A percentile compares a stretch with the other conserved stretches of the same genome.
Conservation (phyloP, 1,140 invertebrate species). For the Lordiphosa stackelbergi region DNA sequence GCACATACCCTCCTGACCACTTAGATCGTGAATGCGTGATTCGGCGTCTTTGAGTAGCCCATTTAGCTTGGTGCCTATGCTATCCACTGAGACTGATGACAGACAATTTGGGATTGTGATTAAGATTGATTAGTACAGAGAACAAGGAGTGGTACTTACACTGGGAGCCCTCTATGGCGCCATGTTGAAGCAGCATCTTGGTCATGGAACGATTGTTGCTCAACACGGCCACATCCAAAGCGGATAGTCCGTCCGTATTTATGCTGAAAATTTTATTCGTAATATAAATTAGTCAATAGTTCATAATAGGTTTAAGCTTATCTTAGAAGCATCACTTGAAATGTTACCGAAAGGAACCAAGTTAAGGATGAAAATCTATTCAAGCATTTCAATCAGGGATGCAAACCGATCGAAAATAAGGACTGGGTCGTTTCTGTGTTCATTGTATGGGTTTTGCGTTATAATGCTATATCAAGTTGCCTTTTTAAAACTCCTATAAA, state of each 20-base stretch:
- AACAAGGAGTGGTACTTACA: conserved; percentile 82
- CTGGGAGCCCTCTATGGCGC: conserved; percentile 91
- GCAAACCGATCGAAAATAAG: too few relatives aligned
- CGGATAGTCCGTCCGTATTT: conserved; percentile 91
- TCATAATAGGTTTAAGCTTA: neutral
- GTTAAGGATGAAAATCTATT: neutral
- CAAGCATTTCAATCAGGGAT: too few relatives aligned
- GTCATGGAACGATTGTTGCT: conserved; percentile 91
- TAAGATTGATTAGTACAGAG: conserved; percentile 44
- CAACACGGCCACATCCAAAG: conserved; percentile 93
- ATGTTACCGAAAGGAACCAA: too few relatives aligned
- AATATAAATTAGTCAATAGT: conserved; percentile 18
- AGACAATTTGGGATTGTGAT: conserved; percentile 24
- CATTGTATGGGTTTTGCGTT: too few relatives aligned
- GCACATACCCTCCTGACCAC: conserved; percentile 76
- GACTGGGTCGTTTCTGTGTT: too few relatives aligned
- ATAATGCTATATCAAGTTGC: too few relatives aligned
- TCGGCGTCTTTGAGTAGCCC: conserved; percentile 89
- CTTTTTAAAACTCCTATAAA: too few relatives aligned
- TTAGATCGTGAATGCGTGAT: conserved; percentile 84
- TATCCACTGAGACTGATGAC: conserved; percentile 84
- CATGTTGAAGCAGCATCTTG: conserved; percentile 91
- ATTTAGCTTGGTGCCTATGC: conserved; percentile 84
- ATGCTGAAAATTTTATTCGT: conserved; percentile 79
- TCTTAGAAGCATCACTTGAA: too few relatives aligned